phyloP scores from a whole-genome alignment of 92 coral and sea anemone genomes.

The Epizoanthus ramosus region DNA sequence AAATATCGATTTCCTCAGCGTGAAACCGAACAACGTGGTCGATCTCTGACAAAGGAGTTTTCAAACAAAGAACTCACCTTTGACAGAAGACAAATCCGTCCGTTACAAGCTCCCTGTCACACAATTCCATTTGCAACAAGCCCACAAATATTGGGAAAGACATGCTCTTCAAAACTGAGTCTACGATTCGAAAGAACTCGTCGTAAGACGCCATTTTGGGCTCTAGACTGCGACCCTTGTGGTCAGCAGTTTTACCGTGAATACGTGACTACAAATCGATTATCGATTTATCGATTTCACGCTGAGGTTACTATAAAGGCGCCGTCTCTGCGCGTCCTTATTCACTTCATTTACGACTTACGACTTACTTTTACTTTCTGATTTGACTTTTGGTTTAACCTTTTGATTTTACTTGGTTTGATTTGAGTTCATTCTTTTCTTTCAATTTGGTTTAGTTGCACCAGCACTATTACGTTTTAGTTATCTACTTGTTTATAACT shows the following conservation, averaged over 20 bases:
- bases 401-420: too few species aligned
- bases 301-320: too few species aligned
- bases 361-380: too few species aligned
- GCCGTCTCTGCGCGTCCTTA: too few species aligned
- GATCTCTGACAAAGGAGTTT: neutral
- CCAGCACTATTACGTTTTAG: too few species aligned
- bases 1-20: conserved; percentile 6
- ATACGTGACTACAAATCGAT: neutral
- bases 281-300: conserved; percentile 5
- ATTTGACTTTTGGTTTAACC: too few species aligned
- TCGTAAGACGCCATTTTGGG: conserved; percentile 11
- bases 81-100: conserved; percentile 16
- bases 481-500: too few species aligned
- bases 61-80: conserved; percentile 16
- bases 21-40: conserved; percentile 3
- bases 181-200: neutral
- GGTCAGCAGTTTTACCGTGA: conserved; percentile 23
- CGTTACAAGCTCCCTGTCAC: neutral
- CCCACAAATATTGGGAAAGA: neutral
- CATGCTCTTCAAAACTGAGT: neutral
- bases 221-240: conserved; percentile 8
- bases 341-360: too few species aligned
- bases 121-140: neutral
- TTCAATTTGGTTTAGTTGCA: too few species aligned
- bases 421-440: too few species aligned